These are phyloP conservation scores for Platycheirus rosarum DNA, from an alignment of 2,888 invertebrate species.

Conservation along the genomic window DNA sequence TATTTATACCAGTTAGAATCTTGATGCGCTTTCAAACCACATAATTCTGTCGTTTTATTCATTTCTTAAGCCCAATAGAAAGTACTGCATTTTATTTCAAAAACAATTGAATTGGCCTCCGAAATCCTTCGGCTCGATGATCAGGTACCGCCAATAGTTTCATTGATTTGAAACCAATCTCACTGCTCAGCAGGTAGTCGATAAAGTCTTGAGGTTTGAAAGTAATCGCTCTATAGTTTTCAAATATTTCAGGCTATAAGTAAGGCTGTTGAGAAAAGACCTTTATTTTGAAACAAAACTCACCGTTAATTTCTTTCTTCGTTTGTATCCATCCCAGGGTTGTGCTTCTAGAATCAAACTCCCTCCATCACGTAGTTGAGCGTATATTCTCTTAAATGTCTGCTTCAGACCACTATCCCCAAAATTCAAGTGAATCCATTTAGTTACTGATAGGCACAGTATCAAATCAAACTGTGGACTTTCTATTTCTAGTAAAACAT, in stretches of 20 bases:
- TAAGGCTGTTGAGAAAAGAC: constrained; percentile 1
- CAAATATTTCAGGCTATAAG: constrained; percentile 76
- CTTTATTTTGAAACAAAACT: constrained; percentile 78
- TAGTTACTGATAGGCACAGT: constrained; percentile 92
- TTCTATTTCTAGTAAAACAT: constrained; percentile 88
- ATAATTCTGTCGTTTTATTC: too few relatives aligned
- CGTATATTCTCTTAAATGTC: constrained; percentile 90
- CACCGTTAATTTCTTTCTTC: constrained; percentile 87
- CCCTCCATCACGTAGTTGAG: constrained; percentile 90
- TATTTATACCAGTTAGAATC: too few relatives aligned
- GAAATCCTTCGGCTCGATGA: constrained; percentile 86
- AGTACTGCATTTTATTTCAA: constrained; percentile 77
- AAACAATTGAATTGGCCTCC: constrained; percentile 84
- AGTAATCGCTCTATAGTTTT: constrained; percentile 85
- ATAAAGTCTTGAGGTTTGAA: constrained; percentile 88
- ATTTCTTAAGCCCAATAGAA: too few relatives aligned
- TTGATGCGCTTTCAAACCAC: too few relatives aligned
- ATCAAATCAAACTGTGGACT: constrained; percentile 92
- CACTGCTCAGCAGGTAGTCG: constrained; percentile 86
- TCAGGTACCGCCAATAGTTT: constrained; percentile 86
- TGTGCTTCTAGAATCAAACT: constrained; percentile 92
- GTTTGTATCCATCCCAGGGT: constrained; percentile 90
- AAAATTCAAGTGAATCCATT: constrained; percentile 96
- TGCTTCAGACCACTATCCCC: constrained; percentile 92
- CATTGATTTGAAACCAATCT: constrained; percentile 87